A percentile compares a stretch with the other conserved stretches of the same genome.
Evolutionary conservation across 2,888 invertebrate species (phyloP).

Genomic region (Hyles lineata): DNA sequence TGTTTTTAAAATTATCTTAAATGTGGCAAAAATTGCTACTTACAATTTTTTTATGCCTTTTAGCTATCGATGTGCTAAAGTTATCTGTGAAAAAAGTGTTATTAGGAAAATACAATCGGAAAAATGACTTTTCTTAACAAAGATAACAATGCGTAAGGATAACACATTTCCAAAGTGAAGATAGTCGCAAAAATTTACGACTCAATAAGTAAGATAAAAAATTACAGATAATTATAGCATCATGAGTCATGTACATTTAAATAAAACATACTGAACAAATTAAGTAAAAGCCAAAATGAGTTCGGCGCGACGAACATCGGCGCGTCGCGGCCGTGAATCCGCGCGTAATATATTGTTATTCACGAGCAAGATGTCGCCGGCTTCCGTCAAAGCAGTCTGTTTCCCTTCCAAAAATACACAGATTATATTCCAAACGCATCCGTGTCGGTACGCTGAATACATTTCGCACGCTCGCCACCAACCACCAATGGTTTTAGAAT

Average conservation of each 20-base stretch:
- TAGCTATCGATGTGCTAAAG: no score
- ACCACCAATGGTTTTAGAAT: constrained; percentile 47
- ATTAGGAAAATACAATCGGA: background rate
- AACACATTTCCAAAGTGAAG: background rate
- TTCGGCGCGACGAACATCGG: constrained; percentile 39
- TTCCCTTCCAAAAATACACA: constrained; percentile 74
- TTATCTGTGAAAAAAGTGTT: no score
- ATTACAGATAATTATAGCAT: background rate
- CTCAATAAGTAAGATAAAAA: background rate
- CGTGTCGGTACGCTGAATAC: constrained; percentile 61
- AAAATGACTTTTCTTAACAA: background rate
- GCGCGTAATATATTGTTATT: constrained; percentile 68
- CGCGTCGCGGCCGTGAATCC: constrained; percentile 66
- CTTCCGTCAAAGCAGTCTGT: constrained; percentile 67
- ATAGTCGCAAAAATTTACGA: background rate
- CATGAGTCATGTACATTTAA: constrained; percentile 2
- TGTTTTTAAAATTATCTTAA: background rate
- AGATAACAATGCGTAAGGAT: background rate
- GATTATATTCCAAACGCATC: constrained; percentile 68
- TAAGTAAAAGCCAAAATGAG: constrained; percentile 38
- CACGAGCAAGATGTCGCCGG: constrained; percentile 70
- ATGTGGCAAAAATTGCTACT: background rate
- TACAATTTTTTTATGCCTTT: no score
- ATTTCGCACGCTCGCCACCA: constrained; percentile 60
- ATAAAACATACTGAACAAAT: constrained; percentile 9